Conservation (phyloP, 1,140 invertebrate genomes). For the Zaprionus kolodkinae region DNA sequence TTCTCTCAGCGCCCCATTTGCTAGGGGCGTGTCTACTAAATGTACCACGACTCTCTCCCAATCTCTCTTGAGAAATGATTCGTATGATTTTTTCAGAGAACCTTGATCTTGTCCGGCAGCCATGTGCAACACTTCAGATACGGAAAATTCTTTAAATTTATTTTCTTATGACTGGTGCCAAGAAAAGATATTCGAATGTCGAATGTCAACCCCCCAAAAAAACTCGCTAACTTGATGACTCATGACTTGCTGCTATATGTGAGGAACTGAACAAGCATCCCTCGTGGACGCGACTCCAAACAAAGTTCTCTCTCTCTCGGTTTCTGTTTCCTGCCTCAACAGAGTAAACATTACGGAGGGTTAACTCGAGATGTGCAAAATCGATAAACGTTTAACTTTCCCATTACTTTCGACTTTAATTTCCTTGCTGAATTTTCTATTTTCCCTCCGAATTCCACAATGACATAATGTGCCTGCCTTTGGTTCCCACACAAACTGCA, state of each 20-base stretch:
- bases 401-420: conserved; percentile 63
- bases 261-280: conserved; percentile 29
- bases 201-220: conserved; percentile 15
- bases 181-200: conserved; percentile 9
- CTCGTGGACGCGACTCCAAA: conserved; percentile 7
- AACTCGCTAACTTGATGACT: conserved; percentile 18
- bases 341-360: conserved; percentile 47
- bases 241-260: conserved; percentile 13
- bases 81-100: conserved; percentile 47
- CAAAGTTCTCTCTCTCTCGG: conserved; percentile 24
- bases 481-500: conserved; percentile 46
- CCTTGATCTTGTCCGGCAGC: conserved; percentile 73
- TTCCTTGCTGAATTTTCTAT: conserved; percentile 39
- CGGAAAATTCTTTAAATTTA: conserved; percentile 16
- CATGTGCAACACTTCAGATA: conserved; percentile 65
- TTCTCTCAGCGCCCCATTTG: conserved; percentile 12
- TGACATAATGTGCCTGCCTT: conserved; percentile 64
- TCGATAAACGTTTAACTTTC: conserved; percentile 66
- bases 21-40: conserved; percentile 8
- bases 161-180: conserved; percentile 10
- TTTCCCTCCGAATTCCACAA: conserved; percentile 16
- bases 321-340: conserved; percentile 67
- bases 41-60: background rate
- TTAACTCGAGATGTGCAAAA: conserved; percentile 47
- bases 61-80: conserved; percentile 33